phyloP scores from a whole-genome alignment of 1,140 invertebrate genomes.

The Charaxes varanes region DNA sequence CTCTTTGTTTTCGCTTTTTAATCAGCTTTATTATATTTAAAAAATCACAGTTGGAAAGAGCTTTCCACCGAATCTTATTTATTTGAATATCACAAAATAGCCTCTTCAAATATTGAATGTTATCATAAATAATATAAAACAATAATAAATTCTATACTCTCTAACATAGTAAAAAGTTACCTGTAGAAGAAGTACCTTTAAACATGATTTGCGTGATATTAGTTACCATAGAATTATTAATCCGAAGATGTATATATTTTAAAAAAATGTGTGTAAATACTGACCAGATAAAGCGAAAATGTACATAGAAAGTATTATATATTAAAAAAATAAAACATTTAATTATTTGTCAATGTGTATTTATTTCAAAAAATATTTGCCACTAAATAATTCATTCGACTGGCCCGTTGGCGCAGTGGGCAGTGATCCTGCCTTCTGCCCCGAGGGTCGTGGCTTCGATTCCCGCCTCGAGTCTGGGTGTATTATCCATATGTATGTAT shows the following conservation, averaged over 20 bases:
- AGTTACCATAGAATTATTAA: slow-evolving; percentile 58
- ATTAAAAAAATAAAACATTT: slow-evolving; percentile 31
- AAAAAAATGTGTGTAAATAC: slow-evolving; percentile 36
- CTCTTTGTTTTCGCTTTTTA: slow-evolving; percentile 48
- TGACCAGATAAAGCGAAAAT: slow-evolving; percentile 31
- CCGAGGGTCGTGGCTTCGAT: no score
- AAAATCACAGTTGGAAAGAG: slow-evolving; percentile 28
- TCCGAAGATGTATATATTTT: slow-evolving; percentile 41
- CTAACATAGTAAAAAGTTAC: slow-evolving; percentile 18
- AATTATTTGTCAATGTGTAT: no score
- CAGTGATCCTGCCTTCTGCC: no score
- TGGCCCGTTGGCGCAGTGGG: no score
- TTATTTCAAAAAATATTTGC: no score
- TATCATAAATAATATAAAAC: neutral
- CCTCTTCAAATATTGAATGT: slow-evolving; percentile 4
- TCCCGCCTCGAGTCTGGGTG: no score
- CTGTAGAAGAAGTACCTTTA: no score
- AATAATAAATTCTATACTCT: slow-evolving; percentile 3
- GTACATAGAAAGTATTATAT: slow-evolving; percentile 53
- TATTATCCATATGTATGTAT: no score
- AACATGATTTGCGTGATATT: slow-evolving; percentile 55
- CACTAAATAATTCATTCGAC: no score
- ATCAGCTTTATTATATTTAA: slow-evolving; percentile 27
- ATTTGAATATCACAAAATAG: no score
- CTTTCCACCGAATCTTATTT: slow-evolving; percentile 39